Percentiles rank a stretch among this genome's conserved stretches.
Evolutionary conservation across 2,888 invertebrate genomes (phyloP).

Genomic region (Athalia circularis): DNA sequence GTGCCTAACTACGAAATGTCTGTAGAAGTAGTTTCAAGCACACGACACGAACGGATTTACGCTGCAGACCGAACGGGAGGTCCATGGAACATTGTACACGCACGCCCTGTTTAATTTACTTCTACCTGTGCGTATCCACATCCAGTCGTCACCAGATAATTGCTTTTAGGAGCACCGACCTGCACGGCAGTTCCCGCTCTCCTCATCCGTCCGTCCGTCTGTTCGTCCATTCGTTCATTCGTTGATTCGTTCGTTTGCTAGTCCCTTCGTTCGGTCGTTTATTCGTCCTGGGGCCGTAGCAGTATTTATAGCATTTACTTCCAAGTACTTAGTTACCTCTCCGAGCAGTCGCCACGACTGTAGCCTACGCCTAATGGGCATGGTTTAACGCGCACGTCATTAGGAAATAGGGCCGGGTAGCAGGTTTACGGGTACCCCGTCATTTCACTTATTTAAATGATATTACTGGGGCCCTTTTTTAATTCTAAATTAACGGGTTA

Average conservation of each 20-base stretch:
- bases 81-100: constrained; percentile 39
- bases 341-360: constrained; percentile 38
- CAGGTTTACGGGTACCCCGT: constrained; percentile 28
- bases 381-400: constrained; percentile 43
- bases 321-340: constrained; percentile 44
- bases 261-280: constrained; percentile 29
- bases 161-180: constrained; percentile 43
- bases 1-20: not conserved
- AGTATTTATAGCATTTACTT: constrained; percentile 44
- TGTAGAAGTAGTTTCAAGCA: not conserved
- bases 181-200: constrained; percentile 31
- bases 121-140: constrained; percentile 41
- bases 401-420: constrained; percentile 37
- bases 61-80: constrained; percentile 11
- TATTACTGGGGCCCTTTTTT: constrained; percentile 21
- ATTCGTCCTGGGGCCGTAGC: constrained; percentile 43
- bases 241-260: constrained; percentile 5
- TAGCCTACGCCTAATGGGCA: constrained; percentile 40
- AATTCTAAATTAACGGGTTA: constrained; percentile 12
- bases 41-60: constrained; percentile 23
- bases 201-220: constrained; percentile 9
- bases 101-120: constrained; percentile 43
- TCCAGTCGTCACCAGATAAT: constrained; percentile 43
- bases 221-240: constrained; percentile 7
- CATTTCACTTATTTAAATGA: constrained; percentile 37